phyloP scores from a whole-genome alignment of 1,140 invertebrate species.

The Trichomalopsis sarcophagae region DNA sequence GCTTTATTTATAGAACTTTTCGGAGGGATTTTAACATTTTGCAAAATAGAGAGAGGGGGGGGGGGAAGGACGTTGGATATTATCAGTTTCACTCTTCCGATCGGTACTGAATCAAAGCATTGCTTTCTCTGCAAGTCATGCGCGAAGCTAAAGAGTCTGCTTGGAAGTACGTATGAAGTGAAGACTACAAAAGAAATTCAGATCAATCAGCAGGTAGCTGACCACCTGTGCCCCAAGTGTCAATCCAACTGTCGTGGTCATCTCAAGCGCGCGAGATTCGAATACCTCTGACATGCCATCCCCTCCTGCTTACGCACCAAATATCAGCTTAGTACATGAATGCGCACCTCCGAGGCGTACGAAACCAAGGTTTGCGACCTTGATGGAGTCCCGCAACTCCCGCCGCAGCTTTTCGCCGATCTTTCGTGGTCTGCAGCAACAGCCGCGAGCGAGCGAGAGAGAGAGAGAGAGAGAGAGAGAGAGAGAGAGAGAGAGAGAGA shows the following conservation, averaged over 20 bases:
- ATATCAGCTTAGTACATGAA: no score
- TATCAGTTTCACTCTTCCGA: slow-evolving; percentile 15
- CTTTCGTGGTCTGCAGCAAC: not conserved
- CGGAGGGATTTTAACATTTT: slow-evolving; percentile 32
- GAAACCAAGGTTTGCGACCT: not conserved
- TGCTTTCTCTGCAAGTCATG: not conserved
- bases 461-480: not conserved
- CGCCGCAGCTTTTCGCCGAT: not conserved
- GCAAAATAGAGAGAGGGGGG: slow-evolving; percentile 11
- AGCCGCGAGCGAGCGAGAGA: not conserved
- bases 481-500: not conserved
- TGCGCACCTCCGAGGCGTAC: not conserved
- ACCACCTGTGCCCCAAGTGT: not conserved
- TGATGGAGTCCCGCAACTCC: not conserved
- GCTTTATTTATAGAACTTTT: slow-evolving; percentile 31
- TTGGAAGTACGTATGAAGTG: no score
- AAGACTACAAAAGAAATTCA: not conserved
- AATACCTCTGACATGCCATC: not conserved
- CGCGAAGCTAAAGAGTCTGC: no score
- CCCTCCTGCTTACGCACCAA: not conserved
- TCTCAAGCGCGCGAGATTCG: not conserved
- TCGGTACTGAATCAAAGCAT: not conserved
- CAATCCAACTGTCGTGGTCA: not conserved
- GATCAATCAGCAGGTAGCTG: no score
- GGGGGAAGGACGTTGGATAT: no score